Base-by-base conservation (phyloP, 2,797 vertebrate genomes). In the Dryobates pubescens region DNA sequence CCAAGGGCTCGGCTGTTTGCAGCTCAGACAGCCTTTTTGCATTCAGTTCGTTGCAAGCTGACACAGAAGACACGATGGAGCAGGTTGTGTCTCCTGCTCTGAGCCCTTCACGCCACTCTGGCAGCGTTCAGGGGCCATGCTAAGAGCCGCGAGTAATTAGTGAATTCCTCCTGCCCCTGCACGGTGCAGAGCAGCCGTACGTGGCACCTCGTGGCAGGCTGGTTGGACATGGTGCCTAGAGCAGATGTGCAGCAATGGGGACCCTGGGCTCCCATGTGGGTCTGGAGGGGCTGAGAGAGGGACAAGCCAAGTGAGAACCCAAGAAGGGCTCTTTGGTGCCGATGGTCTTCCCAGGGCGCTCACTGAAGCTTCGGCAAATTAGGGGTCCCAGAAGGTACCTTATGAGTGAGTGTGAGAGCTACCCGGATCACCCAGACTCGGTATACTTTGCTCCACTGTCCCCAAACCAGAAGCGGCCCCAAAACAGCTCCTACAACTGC, bases 21-120 rank as follows among this genome's bases (percentile, higher is more conserved):
- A 69, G 94, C 93, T 82, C 94, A 95, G 94, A 93, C 95, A 95
- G 94, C 90, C 93, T 95, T 95, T 95, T 94, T 95, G 94, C 96
- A 93, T 95, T 93, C 95, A 93, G 90, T 94, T 87, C 83, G 17
- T 45, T 38, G 68, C 65, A 54, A 89, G 94, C 91, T 95, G 95
- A 94, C 96, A 96, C 94, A 90, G 94, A 95, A 94, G 96, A 95
- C 95, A 89, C 64, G 72, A 91, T 68, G 89, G 86, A 95, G 91
- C 94, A 96, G 94, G 94, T 90, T 94, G 88, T 82, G 88, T 84
- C 91, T 96, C 92, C 93, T 84, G 90, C 93, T 94, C 91, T 47
- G 91, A 94, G 94, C 95, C 95, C 95, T 95, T 94, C 93, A 90
- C 78, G 86, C 91, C 83, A 16, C 95, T 82, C 95, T 91, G 93